Conservation (phyloP, 2,113 vertebrate genomes). For the Alaudala cheleensis region DNA sequence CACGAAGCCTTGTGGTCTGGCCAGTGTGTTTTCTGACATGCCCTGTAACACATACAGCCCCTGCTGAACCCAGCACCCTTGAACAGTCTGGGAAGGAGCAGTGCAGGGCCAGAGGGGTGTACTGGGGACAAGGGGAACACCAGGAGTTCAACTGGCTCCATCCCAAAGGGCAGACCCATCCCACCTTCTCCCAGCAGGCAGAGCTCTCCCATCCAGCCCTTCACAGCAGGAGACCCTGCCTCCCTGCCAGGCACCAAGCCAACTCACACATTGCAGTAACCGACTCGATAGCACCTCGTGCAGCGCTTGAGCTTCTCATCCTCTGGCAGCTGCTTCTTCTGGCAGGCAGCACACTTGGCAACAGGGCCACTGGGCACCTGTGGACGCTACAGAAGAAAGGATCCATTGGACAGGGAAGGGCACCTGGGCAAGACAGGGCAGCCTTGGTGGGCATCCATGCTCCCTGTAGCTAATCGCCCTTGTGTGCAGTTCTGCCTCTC, state of each 20-base stretch:
- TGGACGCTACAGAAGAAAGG: slow-evolving; percentile 79
- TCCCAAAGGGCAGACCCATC: not conserved
- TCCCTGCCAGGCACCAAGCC: not conserved
- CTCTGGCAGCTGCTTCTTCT: slow-evolving; percentile 89
- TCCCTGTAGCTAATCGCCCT: not conserved
- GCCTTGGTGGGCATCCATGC: rapidly evolving
- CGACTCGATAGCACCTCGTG: slow-evolving; percentile 95
- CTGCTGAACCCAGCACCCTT: not conserved
- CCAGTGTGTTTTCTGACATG: slow-evolving; percentile 95
- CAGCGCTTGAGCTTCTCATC: slow-evolving; percentile 95
- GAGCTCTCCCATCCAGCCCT: not conserved
- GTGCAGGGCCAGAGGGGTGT: not conserved
- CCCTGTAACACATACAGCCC: slow-evolving; percentile 65
- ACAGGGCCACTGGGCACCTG: slow-evolving; percentile 91
- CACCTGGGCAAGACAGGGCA: not conserved
- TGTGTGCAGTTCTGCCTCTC: not conserved
- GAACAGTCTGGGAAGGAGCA: not conserved
- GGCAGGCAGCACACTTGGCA: slow-evolving; percentile 92
- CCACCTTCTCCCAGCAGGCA: not conserved
- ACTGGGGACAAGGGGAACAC: rapidly evolving
- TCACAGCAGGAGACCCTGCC: not conserved
- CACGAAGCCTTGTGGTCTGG: slow-evolving; percentile 89
- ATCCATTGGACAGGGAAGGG: not conserved
- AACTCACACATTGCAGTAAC: slow-evolving; percentile 98
- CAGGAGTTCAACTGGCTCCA: not conserved